Conservation (phyloP, 2,113 vertebrate species). For the Podilymbus podiceps region DNA sequence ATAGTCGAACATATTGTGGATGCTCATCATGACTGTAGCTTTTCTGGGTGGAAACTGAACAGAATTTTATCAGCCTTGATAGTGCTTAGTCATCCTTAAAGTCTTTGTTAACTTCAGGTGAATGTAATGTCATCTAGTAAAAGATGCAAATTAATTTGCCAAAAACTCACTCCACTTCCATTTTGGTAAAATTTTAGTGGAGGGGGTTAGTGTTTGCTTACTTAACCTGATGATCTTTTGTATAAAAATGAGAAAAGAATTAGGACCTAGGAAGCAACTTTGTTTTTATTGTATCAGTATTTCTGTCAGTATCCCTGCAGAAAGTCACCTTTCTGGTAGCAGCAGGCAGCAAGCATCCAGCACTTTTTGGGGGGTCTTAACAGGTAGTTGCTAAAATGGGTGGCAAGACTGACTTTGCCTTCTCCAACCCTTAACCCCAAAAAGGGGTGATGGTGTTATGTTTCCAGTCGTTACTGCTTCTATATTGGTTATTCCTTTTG, state of each 20-base stretch:
- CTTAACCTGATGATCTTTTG: not conserved
- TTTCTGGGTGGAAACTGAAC: not conserved
- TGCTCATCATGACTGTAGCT: not conserved
- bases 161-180: not conserved
- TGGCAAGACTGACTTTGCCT: not conserved
- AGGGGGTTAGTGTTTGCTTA: not conserved
- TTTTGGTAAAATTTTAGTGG: not conserved
- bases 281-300: not conserved
- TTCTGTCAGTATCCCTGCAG: not conserved
- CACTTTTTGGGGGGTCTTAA: not conserved
- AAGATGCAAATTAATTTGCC: not conserved
- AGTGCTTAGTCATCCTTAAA: not conserved
- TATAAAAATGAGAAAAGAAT: not conserved
- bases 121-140: not conserved
- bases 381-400: not conserved
- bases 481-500: not conserved
- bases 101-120: not conserved
- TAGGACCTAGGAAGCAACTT: not conserved
- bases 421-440: not conserved
- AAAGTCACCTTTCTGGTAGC: not conserved
- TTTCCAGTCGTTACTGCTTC: not conserved
- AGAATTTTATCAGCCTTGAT: not conserved
- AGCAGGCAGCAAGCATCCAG: not conserved
- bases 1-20: rapidly evolving
- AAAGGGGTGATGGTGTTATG: rapidly evolving